Evolutionary conservation across 2,113 vertebrate genomes (phyloP).

Genomic region (Etheostoma spectabile): DNA sequence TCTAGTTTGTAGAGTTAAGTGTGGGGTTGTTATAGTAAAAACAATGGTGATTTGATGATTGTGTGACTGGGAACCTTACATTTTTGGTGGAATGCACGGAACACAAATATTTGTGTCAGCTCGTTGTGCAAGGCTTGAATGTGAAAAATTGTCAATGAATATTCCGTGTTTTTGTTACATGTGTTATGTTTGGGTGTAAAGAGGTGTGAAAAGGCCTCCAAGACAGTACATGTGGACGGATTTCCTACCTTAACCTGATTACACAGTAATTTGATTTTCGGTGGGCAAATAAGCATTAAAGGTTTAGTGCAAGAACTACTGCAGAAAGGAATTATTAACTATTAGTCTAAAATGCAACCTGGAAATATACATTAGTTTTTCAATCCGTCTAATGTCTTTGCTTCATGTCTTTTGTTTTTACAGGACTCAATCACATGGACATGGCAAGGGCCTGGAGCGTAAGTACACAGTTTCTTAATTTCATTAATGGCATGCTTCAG

Average conservation of each 20-base stretch:
- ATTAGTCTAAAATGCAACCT: neutral
- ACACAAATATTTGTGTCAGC: neutral
- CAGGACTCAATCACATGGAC: conserved; percentile 98
- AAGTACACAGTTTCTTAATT: conserved; percentile 54
- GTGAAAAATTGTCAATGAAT: neutral
- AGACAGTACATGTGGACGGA: neutral
- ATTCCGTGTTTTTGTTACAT: neutral
- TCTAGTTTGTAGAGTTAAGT: neutral
- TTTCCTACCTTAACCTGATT: neutral
- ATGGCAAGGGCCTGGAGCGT: conserved; percentile 98
- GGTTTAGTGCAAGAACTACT: neutral
- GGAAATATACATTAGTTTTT: neutral
- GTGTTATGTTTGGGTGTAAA: neutral
- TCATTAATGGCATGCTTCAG: neutral
- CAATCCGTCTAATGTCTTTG: neutral
- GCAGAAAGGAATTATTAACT: neutral
- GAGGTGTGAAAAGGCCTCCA: neutral
- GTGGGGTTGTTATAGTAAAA: neutral
- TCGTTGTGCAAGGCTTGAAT: neutral
- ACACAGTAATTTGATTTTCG: neutral
- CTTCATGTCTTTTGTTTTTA: conserved; percentile 3
- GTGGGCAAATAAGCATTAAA: conserved; percentile 1
- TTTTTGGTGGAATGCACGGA: neutral
- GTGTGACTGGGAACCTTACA: neutral
- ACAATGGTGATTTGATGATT: neutral